Evolutionary conservation across 2,888 invertebrate genomes (phyloP), one percentile per base, ranked within the genome.

Genomic region (Himalopsyche tibetana): DNA sequence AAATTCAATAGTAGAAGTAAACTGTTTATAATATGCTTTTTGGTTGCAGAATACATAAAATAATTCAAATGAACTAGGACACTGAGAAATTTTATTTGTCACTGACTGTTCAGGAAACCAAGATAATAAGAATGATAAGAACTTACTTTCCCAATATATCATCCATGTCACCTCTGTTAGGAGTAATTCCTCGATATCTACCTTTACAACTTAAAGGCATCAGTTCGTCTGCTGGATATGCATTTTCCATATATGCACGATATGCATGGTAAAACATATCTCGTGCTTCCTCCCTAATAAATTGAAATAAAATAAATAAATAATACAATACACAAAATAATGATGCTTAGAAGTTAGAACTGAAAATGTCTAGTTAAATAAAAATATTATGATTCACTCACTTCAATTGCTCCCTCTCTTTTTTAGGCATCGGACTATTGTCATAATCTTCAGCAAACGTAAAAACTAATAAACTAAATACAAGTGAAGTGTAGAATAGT

Each of bases 211-310:
- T 97, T 56, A 99, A 93, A 0, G 99, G 99, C 99, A 99, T 99
- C 89, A 99, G 92, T 92, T 99, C 99, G 93, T 99, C 99, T 28
- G 99, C 99, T 84, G 99, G 99, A 92, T 97, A 99, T 17, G 99
- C 99, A 93, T 99, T 96, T 90, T 97, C 97, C 98, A 99, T 99
- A 90, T 99, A 99, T 2, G 98, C 97, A 90, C 96, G 94, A 91
- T 98, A 99, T 5, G 98, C 99, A 94, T 99, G 99, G 91, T 98
- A 97, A 92, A 99, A 99, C 98, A 99, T 99, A 90, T 97, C 96
- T 86, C 97, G 94, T 17, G 98, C 95, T 92, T 98, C 97, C 90
- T 98, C 97, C 91, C 98, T 98, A 90, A 74, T 93, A 93, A 85
- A 28, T 19, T 9, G 5, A 56, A 56, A 28, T 15, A 69, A 5